A percentile compares a stretch with the other conserved stretches of the same genome.
These are phyloP conservation scores for Tiliacea citrago DNA, from an alignment of 2,888 invertebrate species.

Conservation along the genomic window DNA sequence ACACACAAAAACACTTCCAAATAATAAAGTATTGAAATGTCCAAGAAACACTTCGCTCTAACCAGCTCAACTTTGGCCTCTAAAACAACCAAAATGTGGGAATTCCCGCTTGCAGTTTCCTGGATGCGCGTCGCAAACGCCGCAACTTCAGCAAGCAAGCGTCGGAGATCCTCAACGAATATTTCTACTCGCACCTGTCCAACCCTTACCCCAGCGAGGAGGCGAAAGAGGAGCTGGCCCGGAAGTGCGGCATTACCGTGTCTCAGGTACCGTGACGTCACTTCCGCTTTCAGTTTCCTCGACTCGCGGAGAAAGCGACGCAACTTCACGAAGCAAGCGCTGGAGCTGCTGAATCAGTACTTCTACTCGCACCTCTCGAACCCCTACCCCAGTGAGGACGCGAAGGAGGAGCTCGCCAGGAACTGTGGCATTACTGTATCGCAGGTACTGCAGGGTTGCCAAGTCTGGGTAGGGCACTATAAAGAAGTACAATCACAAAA, in stretches of 20 bases:
- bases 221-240: conserved; percentile 99
- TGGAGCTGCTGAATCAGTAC: conserved; percentile 99
- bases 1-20: too few relatives aligned
- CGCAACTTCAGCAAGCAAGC: conserved; percentile 99
- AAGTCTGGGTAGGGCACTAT: conserved; percentile 17
- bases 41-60: conserved; percentile 16
- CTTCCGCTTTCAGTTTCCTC: conserved; percentile 86
- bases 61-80: conserved; percentile 81
- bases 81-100: conserved; percentile 44
- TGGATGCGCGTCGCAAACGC: conserved; percentile 96
- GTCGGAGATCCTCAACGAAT: conserved; percentile 99
- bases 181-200: conserved; percentile 99
- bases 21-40: conserved; percentile 10
- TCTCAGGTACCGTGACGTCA: conserved; percentile 93
- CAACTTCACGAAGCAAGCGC: conserved; percentile 99
- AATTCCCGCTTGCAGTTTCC: conserved; percentile 90
- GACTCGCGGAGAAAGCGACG: conserved; percentile 95
- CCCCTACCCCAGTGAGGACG: conserved; percentile 99
- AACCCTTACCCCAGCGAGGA: conserved; percentile 99
- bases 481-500: neutral
- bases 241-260: conserved; percentile 99
- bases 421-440: conserved; percentile 98
- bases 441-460: conserved; percentile 91
- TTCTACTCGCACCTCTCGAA: conserved; percentile 99
- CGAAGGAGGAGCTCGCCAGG: conserved; percentile 98